Percentiles rank a stretch among this genome's conserved stretches.
phyloP scores from a whole-genome alignment of 2,888 invertebrate species.

The Strigamia transsilvanica region DNA sequence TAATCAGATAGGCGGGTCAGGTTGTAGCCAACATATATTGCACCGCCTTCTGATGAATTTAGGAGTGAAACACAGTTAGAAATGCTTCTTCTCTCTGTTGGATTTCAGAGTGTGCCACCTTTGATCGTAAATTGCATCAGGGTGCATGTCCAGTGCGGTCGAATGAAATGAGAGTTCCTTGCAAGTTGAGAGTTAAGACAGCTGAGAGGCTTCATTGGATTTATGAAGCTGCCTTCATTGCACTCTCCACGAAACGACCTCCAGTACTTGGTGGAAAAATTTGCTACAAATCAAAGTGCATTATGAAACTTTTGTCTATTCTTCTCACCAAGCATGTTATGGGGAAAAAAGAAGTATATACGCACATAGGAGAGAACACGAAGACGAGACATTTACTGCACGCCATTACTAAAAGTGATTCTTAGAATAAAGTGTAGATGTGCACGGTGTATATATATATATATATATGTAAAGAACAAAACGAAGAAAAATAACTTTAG shows the following conservation, averaged over 20 bases:
- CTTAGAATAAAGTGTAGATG: constrained; percentile 28
- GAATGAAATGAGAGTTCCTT: constrained; percentile 49
- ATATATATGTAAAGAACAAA: not conserved
- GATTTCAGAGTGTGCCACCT: constrained; percentile 42
- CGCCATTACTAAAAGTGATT: constrained; percentile 35
- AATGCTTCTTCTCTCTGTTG: constrained; percentile 24
- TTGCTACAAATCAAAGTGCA: constrained; percentile 49
- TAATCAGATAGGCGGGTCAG: constrained; percentile 49
- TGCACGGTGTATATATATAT: not conserved
- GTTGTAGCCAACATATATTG: constrained; percentile 15
- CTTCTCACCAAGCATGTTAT: constrained; percentile 29
- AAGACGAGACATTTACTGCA: not conserved
- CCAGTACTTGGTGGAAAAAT: constrained; percentile 46
- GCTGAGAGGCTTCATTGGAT: constrained; percentile 42
- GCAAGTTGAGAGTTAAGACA: constrained; percentile 44
- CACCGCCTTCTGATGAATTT: constrained; percentile 35
- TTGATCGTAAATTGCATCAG: constrained; percentile 37
- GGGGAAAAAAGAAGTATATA: not conserved
- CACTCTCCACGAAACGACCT: constrained; percentile 48
- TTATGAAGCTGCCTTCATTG: constrained; percentile 45
- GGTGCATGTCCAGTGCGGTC: constrained; percentile 49
- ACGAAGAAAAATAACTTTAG: not conserved
- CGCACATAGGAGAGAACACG: not conserved
- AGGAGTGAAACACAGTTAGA: constrained; percentile 32
- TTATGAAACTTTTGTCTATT: constrained; percentile 46